Evolutionary conservation across 2,797 vertebrate species (phyloP), one percentile per base, ranked within the genome.

Genomic region (Hydrocynus forskahlii): DNA sequence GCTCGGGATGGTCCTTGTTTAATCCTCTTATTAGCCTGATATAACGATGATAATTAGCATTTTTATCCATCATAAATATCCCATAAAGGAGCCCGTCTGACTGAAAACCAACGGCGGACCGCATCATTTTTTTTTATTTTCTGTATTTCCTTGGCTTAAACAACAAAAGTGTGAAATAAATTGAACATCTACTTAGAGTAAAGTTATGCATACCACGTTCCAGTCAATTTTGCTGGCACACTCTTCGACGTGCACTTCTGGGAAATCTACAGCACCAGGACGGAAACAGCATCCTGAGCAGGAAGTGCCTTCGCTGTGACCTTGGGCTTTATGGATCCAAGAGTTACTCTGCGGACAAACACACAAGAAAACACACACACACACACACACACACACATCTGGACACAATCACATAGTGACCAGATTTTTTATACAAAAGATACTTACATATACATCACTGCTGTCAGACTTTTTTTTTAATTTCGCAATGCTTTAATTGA

Each of bases 201-300:
- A 89, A 88, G 83, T 83, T 90, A 88, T 88, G 87, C 87, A 76
- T 87, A 84, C 87, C 85, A 87, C 81, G 78, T 86, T 78, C 81
- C 81, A 89, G 87, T 88, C 83, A 88, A 84, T 85, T 87, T 84
- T 73, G 84, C 81, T 87, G 87, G 89, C 82, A 84, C 85, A 71
- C 63, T 81, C 76, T 54, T 81, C 66, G 84, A 85, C 78, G 76
- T 77, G 81, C 80, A 86, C 88, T 87, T 85, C 86, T 81, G 89
- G 87, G 88, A 89, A 89, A 90, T 87, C 87, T 87, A 73, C 78
- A 43, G 81, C 71, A 66, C 62, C 70, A 70, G 83, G 86, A 87
- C 85, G 86, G 75, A 87, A 85, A 82, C 86, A 84, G 82, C 84
- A 88, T 89, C 84, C 80, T 76, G 81, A 87, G 76, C 82, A 84